Base-by-base conservation (phyloP, 2,113 vertebrate genomes). In the Cynocephalus volans region DNA sequence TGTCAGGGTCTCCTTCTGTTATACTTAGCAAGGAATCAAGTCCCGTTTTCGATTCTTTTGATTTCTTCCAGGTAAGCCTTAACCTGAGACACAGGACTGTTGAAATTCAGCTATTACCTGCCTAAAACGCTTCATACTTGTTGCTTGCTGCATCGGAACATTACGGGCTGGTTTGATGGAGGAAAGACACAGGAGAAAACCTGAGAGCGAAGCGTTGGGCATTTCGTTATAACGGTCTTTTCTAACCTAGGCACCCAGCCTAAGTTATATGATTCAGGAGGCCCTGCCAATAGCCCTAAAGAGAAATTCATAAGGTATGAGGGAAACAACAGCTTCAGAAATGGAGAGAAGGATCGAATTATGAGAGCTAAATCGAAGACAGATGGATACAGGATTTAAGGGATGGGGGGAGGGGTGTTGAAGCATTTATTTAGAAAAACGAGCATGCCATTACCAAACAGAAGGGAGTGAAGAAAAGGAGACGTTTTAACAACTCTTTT, bases 201-300 rank as follows among this genome's bases (percentile, higher is more conserved):
- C 64, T 28, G 12, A 67, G 45, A 50, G 72, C 0, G 0, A 54
- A 8, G 15, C 6, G 14, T 10, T 88, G 45, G 52, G 60, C 5
- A 5, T 70, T 81, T 84, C 36, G 28, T n/a, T 48, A 0, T 65
- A 60, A 94, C 15, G 83, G 10, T 24, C 28, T 28, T 48, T 65
- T 60, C 45, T 70, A 23, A 33, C 52, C 23, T 90, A 31, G 23
- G 58, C 28, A 10, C 23, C 3, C 0, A 41, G 80, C 26, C 65
- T 73, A 52, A 45, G 50, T 54, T 31, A 62, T 7, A 17, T 72
- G 45, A 36, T 50, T 65, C n/a, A 93, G 81, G 41, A 7, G 45
- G 23, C 23, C 69, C 45, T 21, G 23, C 15, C 26, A 72, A 56
- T 23, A 33, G 54, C 65, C 6, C 26, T 31, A 70, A 79, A 91